Base-by-base conservation (phyloP, 2,797 vertebrate species). In the Pantherophis vulpinus region DNA sequence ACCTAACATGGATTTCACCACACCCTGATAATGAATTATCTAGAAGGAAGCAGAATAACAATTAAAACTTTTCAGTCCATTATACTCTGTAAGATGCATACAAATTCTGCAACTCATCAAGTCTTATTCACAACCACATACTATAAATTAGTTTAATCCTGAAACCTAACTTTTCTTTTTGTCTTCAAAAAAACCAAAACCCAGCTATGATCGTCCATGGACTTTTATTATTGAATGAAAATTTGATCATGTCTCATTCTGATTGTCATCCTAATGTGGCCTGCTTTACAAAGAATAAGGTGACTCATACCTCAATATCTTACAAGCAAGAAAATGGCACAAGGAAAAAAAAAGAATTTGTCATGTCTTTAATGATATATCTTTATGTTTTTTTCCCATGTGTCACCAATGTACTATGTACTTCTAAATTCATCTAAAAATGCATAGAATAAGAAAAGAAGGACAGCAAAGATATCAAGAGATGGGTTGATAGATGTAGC, bases 1-100 rank as follows among this genome's bases (percentile, higher is more conserved):
- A 58, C 99, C 99, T 91, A 99, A 97, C 99, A 99, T 99, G 47
- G 99, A 99, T 94, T 98, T 99, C 98, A 99, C 99, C 83, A 99
- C 98, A 58, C 99, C 99, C 86, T 99, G 99, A 96, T 99, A 99
- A 97, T 99, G 99, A 96, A 98, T 97, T 10, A 99, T 99, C 99
- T 99, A 95, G 18, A 97, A 94, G 96, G 61, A 89, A 96, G 0
- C 74, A 56, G 11, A 91, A 25, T 5, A n/a, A 92, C 1, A 74
- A 13, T 92, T 83, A 6, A 11, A 60, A 59, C 2, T 4, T n/a
- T 83, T 37, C n/a, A 66, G 25, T 87, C 23, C 56, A 14, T 59
- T 25, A 83, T n/a, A 37, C 3, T 83, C 47, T 20, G 25, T n/a
- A 92, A 83, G 18, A 14, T 89, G 55, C 29, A 51, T 37, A 79